Evolutionary conservation across 53 echinoderm and acorn worm species (phyloP).

Genomic region (Crossaster papposus): DNA sequence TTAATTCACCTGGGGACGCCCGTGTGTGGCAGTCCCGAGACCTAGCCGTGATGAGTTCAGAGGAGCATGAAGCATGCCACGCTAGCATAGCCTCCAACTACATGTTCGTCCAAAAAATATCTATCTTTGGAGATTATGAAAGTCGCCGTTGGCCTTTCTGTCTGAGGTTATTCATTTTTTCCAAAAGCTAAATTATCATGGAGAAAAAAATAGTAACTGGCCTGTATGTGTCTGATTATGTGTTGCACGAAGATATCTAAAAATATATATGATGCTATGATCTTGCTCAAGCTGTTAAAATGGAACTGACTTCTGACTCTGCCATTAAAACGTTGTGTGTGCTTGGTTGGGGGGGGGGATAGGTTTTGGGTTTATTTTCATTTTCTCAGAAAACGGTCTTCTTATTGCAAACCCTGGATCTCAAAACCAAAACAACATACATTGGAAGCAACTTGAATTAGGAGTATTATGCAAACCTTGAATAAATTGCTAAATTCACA

Average conservation of each 20-base stretch:
- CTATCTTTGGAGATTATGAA: not conserved
- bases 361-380: too few species aligned
- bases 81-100: slow-evolving; percentile 25
- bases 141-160: not conserved
- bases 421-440: too few species aligned
- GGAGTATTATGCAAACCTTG: too few species aligned
- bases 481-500: too few species aligned
- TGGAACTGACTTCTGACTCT: too few species aligned
- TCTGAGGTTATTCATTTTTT: not conserved
- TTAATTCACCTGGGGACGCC: slow-evolving; percentile 1
- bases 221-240: too few species aligned
- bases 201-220: not conserved
- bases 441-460: too few species aligned
- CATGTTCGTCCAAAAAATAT: slow-evolving; percentile 9
- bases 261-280: not conserved
- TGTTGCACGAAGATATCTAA: too few species aligned
- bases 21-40: not conserved
- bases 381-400: too few species aligned
- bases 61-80: slow-evolving; percentile 32
- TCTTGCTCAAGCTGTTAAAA: not conserved
- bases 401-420: too few species aligned
- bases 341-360: too few species aligned
- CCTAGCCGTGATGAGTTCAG: slow-evolving; percentile 8
- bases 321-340: too few species aligned
- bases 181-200: not conserved